Percentiles rank a stretch among this genome's conserved stretches.
phyloP scores from a whole-genome alignment of 2,888 invertebrate species.

The Agriotes lineatus region DNA sequence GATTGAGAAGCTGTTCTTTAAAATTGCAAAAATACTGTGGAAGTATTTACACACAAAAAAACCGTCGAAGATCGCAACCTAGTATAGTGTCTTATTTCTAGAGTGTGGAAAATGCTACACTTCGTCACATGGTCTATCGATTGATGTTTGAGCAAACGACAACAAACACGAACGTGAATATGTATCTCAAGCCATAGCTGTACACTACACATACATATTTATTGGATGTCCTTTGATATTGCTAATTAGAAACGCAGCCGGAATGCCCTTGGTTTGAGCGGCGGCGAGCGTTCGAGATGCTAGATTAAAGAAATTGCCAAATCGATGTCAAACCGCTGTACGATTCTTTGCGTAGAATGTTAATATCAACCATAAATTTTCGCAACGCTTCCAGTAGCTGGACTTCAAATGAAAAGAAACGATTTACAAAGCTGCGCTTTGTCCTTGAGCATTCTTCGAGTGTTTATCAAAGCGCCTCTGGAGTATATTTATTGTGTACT shows the following conservation, averaged over 20 bases:
- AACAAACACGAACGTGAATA: conserved; percentile 6
- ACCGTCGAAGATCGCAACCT: too few relatives aligned
- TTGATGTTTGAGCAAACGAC: not conserved
- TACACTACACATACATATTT: conserved; percentile 4
- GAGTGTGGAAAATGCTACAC: not conserved
- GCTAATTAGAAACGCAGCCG: conserved; percentile 19
- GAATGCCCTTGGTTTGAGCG: conserved; percentile 8
- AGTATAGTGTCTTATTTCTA: too few relatives aligned
- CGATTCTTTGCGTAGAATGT: conserved; percentile 25
- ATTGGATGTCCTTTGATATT: conserved; percentile 14
- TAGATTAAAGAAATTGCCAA: conserved; percentile 30
- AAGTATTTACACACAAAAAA: too few relatives aligned
- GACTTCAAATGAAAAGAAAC: conserved; percentile 18
- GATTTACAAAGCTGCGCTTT: not conserved
- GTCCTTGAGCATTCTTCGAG: conserved; percentile 2
- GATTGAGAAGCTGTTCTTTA: too few relatives aligned
- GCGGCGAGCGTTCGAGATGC: conserved; percentile 13
- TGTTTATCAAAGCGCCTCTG: not conserved
- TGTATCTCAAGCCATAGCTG: conserved; percentile 1
- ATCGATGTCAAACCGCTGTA: conserved; percentile 23
- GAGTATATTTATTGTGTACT: not conserved
- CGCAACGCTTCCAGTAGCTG: not conserved
- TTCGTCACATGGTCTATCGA: not conserved
- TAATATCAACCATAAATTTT: conserved; percentile 29
- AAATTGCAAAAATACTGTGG: too few relatives aligned